Base-by-base conservation (phyloP, 2,797 vertebrate genomes). In the Notolepis coatsorum region DNA sequence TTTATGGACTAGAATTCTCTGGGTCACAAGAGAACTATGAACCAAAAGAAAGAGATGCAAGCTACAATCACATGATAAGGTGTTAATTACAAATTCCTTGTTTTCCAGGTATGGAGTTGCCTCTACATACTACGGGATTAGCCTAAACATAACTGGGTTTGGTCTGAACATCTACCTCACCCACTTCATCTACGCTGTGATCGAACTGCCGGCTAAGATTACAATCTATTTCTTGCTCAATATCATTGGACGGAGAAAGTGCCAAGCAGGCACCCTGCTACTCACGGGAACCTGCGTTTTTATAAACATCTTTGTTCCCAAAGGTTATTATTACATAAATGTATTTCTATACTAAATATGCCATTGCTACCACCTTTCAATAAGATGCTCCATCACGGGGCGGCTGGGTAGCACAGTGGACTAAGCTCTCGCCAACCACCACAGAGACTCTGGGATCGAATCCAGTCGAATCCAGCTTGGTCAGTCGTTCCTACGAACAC, bases 111-210 rank as follows among this genome's bases (percentile, higher is more conserved):
- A 92, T 13, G 94, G 94, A 0, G 90, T 94, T 2, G 90, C 96
- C n/a, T 92, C 91, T 21, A 95, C 94, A 0, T 97, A 97, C 38
- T 97, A 97, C 0, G 94, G 94, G 18, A 92, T 96, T 87, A 96
- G 93, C 76, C 71, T 97, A 73, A 94, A 95, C 46, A 75, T 96
- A 65, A 89, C 82, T 0, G 91, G 92, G n/a, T 94, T 96, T 51
- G 94, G 94, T 7, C 72, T 96, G 60, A 88, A 88, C 58, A 65
- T 93, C 9, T 96, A 95, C 63, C 84, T 96, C 60, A 95, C 91
- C 0, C 95, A 97, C 69, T 94, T 98, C 81, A 88, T 97, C 65
- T 96, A 94, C 0, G 91, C 92, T 0, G 68, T 82, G 13, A 92
- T 95, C 7, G 96, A 97, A 74, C 38, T 98, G 17, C 96, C 96